Evolutionary conservation across 2,888 invertebrate species (phyloP), one percentile per base, ranked within the genome.

Genomic region (Eristalinus sepulchralis): DNA sequence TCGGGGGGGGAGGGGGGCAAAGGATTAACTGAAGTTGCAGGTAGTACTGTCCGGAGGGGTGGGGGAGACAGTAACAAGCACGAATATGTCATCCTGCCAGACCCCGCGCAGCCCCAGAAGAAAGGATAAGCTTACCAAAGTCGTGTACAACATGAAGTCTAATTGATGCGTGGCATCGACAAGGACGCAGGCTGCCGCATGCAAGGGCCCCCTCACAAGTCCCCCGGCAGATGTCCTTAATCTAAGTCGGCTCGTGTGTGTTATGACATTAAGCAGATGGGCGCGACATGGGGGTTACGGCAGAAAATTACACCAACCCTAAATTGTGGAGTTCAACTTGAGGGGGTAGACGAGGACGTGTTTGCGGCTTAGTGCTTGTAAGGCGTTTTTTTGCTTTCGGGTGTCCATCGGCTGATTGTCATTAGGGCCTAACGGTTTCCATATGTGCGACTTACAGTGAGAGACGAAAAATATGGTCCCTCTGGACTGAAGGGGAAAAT

Each of bases 101-200:
- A 8, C 8, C 17, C 5, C 47, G 6, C 6, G 47, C 47, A 47
- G n/a, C 47, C 47, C n/a, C 47, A 17, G 47, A n/a, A 17, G 47
- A 47, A 47, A 17, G 55, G 36, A 70, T 78, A 70, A 70, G 31
- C 70, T 64, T 27, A 39, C 63, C 78, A 63, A 78, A 47, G 62
- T 53, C 70, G 20, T 77, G 77, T 77, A 63, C 27, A 57, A 57
- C 78, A 70, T n/a, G 70, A 78, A 78, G 57, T 70, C 78, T 78
- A 70, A 63, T 68, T 77, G 68, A 77, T 77, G 77, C 62, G 36
- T 53, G 70, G 11, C 27, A 47, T 31, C 47, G 27, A 62, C 31
- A 39, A 47, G 39, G 47, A 47, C 36, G 47, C 8, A 57, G 10
- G 22, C 8, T 9, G 10, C 57, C 57, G 11, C 57, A 11, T 57